Percentiles rank a stretch among this genome's conserved stretches.
These are phyloP conservation scores for Corynorhinus townsendii DNA, from an alignment of 2,113 vertebrate species.

Conservation along the genomic window DNA sequence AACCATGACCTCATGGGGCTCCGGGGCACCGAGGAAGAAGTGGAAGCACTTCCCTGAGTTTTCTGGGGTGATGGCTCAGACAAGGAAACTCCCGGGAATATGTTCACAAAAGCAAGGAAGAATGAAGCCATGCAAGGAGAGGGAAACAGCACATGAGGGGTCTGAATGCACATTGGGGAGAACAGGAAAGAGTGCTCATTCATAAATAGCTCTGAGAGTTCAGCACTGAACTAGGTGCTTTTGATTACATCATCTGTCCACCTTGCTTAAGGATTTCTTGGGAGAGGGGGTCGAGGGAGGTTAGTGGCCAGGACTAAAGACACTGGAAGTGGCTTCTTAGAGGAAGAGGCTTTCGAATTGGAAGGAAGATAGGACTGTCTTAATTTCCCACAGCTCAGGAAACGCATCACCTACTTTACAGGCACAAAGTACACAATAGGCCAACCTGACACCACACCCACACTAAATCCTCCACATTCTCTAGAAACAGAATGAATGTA, in stretches of 20 bases:
- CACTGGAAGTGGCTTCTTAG: not conserved
- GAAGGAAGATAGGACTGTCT: not conserved
- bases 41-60: not conserved
- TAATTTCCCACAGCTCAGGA: not conserved
- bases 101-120: not conserved
- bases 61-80: not conserved
- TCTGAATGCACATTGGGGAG: not conserved
- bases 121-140: not conserved
- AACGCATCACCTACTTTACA: accelerated
- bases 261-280: not conserved
- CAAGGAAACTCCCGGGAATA: not conserved
- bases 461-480: not conserved
- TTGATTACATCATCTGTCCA: accelerated
- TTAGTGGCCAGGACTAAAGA: not conserved
- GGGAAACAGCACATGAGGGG: not conserved
- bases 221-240: not conserved
- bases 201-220: not conserved
- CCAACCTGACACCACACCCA: not conserved
- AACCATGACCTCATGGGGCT: not conserved
- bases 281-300: no score
- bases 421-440: not conserved
- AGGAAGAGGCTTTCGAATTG: not conserved
- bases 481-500: not conserved
- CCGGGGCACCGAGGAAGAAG: not conserved
- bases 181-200: not conserved